Evolutionary conservation across 2,797 vertebrate species (phyloP), one percentile per base, ranked within the genome.

Genomic region (Pseudochaenichthys georgianus): DNA sequence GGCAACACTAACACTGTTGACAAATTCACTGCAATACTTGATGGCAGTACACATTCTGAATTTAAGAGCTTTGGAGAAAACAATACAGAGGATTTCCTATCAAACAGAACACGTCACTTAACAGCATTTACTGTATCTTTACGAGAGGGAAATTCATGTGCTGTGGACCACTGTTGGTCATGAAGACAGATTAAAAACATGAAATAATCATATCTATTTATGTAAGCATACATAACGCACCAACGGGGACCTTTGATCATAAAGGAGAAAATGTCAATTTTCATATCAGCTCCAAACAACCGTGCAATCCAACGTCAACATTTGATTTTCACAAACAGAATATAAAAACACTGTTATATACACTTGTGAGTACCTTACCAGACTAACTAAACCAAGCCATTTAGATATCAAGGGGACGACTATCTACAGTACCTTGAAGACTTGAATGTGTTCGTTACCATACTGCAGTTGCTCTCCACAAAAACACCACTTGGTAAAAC

Each of bases 1-100:
- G 84, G 79, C 83, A 87, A 89, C 70, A 86, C 92, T 93, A 93
- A 95, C 94, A 94, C 92, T 94, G 92, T 83, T 89, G 84, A 93
- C 85, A 86, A 88, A 83, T 83, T 89, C 73, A 83, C 91, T 86
- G 91, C 89, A 88, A 91, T 84, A 88, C 89, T 82, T 63, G 73
- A 83, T 86, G 91, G 90, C 89, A 88, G 89, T 84, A 87, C 88
- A 92, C 89, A 89, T 90, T 88, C 88, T 82, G 82, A 88, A 85
- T 88, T 84, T 87, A 88, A 92, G 92, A 92, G 87, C 87, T 87
- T 90, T 89, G 84, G 85, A 93, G 62, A 81, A 90, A 89, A 90
- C 75, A 58, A 91, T 78, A 87, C 61, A 15, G 52, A 79, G 79
- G 76, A 80, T 83, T 90, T 91, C 70, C 77, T 81, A 84, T 80